A percentile compares a stretch with the other conserved stretches of the same genome.
phyloP scores from a whole-genome alignment of 2,113 vertebrate species.

The Mesembrinibis cayennensis region DNA sequence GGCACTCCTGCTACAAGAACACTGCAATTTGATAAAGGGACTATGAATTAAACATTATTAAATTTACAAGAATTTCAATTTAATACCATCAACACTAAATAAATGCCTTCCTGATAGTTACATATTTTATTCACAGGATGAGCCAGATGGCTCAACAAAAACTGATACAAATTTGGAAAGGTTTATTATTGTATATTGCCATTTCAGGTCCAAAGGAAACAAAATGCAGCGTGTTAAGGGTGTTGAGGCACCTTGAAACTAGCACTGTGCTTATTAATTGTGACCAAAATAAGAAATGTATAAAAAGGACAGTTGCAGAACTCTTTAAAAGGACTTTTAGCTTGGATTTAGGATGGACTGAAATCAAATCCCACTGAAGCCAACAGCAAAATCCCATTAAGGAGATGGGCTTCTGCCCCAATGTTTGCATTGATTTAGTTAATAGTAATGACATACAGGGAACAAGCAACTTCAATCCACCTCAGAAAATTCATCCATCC shows the following conservation, averaged over 20 bases:
- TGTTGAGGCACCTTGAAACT: no score
- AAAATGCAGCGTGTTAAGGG: background rate
- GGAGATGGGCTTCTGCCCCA: background rate
- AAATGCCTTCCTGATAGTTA: background rate
- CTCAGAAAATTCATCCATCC: background rate
- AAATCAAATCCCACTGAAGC: background rate
- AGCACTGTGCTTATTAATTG: background rate
- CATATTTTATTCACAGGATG: background rate
- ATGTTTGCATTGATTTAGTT: background rate
- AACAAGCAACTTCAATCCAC: background rate
- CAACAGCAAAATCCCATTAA: background rate
- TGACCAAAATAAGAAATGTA: background rate
- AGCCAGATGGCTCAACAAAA: conserved; percentile 17
- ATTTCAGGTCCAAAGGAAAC: background rate
- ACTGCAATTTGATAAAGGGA: background rate
- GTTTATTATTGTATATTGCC: background rate
- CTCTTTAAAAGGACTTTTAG: background rate
- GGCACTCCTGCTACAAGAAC: background rate
- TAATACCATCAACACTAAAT: background rate
- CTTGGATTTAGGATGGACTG: background rate
- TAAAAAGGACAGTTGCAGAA: background rate
- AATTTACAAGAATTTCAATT: background rate
- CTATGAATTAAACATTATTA: background rate
- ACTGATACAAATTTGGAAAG: background rate
- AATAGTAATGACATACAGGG: background rate